Percentiles rank a stretch among this genome's conserved stretches.
These are phyloP conservation scores for Ectemnius lituratus DNA, from an alignment of 2,888 invertebrate genomes.

Conservation along the genomic window DNA sequence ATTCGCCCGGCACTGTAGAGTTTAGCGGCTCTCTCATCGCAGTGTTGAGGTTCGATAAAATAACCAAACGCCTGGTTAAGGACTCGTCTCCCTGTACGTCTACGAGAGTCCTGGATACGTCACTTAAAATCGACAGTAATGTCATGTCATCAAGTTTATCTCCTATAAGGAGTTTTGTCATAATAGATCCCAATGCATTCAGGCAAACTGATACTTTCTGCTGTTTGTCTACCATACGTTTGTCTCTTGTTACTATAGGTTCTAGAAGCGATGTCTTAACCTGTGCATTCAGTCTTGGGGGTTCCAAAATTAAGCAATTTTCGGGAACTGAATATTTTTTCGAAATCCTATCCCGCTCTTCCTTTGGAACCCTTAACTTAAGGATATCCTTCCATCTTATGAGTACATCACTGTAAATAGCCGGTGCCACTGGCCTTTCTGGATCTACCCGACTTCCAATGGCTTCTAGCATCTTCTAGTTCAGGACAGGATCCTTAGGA, in stretches of 20 bases:
- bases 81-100: constrained; percentile 46
- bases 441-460: neutral
- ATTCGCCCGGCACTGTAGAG: too few relatives aligned
- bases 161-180: constrained; percentile 31
- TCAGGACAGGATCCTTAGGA: neutral
- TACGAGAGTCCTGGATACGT: constrained; percentile 30
- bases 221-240: constrained; percentile 38
- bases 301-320: constrained; percentile 40
- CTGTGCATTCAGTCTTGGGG: constrained; percentile 40
- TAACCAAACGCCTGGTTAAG: constrained; percentile 29
- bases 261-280: too few relatives aligned
- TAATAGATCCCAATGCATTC: constrained; percentile 24
- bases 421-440: constrained; percentile 11
- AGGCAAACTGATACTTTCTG: constrained; percentile 36
- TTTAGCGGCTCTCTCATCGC: too few relatives aligned
- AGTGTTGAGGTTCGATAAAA: too few relatives aligned
- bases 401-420: constrained; percentile 24
- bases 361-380: constrained; percentile 29
- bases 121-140: constrained; percentile 30
- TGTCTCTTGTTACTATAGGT: too few relatives aligned
- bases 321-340: constrained; percentile 34
- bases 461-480: neutral
- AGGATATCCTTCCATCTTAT: constrained; percentile 34
- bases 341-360: constrained; percentile 21
- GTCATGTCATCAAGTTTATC: constrained; percentile 20